Evolutionary conservation across 35 echinoderm and acorn worm species (phyloP).

Genomic region (Heliocidaris tuberculata): DNA sequence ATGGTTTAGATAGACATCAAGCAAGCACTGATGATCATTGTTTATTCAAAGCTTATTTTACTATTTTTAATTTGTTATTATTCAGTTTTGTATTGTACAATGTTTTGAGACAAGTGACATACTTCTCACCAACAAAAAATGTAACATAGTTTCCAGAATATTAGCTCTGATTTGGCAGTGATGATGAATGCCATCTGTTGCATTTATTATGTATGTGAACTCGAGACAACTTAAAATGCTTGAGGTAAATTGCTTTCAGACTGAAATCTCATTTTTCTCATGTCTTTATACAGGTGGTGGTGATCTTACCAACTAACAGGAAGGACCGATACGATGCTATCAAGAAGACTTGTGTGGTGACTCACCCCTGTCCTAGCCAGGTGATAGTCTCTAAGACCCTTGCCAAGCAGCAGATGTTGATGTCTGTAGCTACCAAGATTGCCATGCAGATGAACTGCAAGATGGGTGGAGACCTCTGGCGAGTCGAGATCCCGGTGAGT

Average conservation of each 20-base stretch:
- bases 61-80: too few species aligned
- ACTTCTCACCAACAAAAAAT: too few species aligned
- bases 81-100: too few species aligned
- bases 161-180: too few species aligned
- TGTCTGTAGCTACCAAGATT: conserved; percentile 95
- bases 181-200: too few species aligned
- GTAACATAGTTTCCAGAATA: too few species aligned
- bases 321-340: conserved; percentile 96
- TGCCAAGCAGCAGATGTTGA: conserved; percentile 80
- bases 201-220: too few species aligned
- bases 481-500: conserved; percentile 82
- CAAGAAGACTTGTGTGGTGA: conserved; percentile 83
- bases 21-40: not conserved
- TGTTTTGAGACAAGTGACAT: too few species aligned
- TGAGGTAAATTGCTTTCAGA: not conserved
- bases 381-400: conserved; percentile 71
- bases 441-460: conserved; percentile 98
- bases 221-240: too few species aligned
- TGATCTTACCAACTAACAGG: conserved; percentile 78
- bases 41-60: too few species aligned
- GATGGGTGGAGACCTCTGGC: conserved; percentile 94
- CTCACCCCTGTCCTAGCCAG: conserved; percentile 78
- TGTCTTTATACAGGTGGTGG: conserved; percentile 56
- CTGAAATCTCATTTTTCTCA: not conserved
- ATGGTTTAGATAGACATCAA: not conserved